Evolutionary conservation across 2,888 invertebrate species (phyloP), one percentile per base, ranked within the genome.

Genomic region (Leptothorax acervorum): DNA sequence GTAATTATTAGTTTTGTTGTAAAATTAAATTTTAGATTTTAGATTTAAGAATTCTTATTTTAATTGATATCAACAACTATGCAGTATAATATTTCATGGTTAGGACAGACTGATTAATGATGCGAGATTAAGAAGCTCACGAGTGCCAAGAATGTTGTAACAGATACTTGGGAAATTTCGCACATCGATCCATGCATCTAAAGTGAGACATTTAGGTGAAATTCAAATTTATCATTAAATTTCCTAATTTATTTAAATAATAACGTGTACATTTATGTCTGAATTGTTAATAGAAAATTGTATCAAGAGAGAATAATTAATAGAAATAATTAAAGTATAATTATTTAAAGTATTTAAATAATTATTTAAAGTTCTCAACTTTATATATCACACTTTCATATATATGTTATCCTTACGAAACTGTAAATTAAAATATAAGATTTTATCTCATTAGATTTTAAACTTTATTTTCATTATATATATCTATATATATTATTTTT

Each of bases 141-240:
- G 45, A 18, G 39, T 71, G 79, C 79, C 79, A 81, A 81, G 60
- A 81, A 60, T 62, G 60, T 81, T 81, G 71, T 71, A 81, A 68
- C 12, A 71, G 71, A 81, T 71, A 81, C 23, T 28, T 81, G 39
- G 23, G 39, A 60, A 71, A 71, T 71, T 28, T 39, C 28, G 79
- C 60, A 39, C 12, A 71, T 60, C 35, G 71, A 81, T 70, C n/a
- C 31, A 35, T 15, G 51, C 45, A 35, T 70, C 31, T 35, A 60
- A 60, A 71, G 60, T 60, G 28, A 48, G 57, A 48, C 23, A 57
- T 48, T 81, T 12, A 48, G 9, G 1, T 18, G 35, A 51, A 48
- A 55, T 60, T 70, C 28, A 62, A 60, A 60, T 71, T 60, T 48
- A 70, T 60, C 31, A 78, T 76, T 42, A 66, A 45, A 48, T 6